These are phyloP conservation scores for Steatornis caripensis DNA, from an alignment of 2,113 vertebrate species.

Conservation along the genomic window DNA sequence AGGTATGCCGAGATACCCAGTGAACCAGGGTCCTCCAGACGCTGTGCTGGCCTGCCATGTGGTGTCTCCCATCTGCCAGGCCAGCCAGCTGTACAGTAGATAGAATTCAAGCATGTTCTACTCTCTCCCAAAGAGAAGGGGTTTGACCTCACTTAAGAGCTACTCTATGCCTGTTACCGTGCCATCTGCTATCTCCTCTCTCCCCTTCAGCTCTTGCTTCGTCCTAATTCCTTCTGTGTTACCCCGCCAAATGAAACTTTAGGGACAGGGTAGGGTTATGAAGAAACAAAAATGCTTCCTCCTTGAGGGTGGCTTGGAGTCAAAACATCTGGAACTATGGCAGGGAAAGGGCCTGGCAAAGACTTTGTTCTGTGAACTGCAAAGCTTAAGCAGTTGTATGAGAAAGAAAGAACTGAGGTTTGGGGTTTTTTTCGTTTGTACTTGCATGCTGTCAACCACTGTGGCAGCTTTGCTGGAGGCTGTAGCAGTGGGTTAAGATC, in stretches of 20 bases:
- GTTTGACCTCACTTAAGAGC: background rate
- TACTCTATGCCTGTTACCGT: background rate
- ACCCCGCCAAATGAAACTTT: background rate
- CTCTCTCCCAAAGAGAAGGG: constrained; percentile 74
- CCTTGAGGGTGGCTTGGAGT: background rate
- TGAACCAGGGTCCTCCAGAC: background rate
- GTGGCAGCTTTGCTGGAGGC: constrained; percentile 28
- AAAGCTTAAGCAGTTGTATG: background rate
- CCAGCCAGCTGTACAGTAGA: background rate
- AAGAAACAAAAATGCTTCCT: background rate
- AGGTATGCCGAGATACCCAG: constrained; percentile 74
- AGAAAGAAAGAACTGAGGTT: background rate
- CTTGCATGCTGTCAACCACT: background rate
- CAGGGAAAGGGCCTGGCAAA: background rate
- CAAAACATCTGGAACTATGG: background rate
- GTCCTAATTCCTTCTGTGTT: background rate
- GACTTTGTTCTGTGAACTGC: background rate
- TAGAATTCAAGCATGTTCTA: background rate
- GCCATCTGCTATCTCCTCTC: background rate
- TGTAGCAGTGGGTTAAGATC: constrained; percentile 11
- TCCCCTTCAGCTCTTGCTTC: background rate
- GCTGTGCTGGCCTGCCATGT: background rate
- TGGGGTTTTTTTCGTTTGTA: background rate
- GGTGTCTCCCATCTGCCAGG: background rate
- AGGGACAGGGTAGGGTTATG: background rate